Conservation (phyloP, 2,888 invertebrate genomes). For the Aproaerema taeniolella region DNA sequence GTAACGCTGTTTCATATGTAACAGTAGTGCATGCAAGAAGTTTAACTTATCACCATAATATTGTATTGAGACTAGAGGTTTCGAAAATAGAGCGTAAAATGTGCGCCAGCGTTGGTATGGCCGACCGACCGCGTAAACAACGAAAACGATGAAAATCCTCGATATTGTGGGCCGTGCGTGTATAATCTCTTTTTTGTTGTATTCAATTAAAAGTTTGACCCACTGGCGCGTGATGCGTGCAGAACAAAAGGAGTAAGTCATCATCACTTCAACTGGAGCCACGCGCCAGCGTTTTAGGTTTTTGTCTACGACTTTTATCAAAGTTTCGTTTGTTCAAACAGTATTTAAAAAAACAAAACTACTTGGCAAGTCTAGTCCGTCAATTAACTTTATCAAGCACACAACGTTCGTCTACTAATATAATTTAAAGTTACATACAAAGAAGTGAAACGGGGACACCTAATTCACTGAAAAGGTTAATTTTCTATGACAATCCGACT, state of each 20-base stretch:
- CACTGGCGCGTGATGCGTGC: constrained; percentile 35
- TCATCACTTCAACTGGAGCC: not conserved
- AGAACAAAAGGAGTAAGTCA: constrained; percentile 24
- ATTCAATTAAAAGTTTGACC: constrained; percentile 71
- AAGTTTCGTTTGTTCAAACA: no score
- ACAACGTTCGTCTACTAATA: no score
- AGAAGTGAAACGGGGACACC: no score
- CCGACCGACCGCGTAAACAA: constrained; percentile 9
- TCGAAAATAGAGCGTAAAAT: constrained; percentile 16
- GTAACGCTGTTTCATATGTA: not conserved
- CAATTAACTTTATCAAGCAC: no score
- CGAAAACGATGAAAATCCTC: constrained; percentile 32
- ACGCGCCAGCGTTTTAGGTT: no score
- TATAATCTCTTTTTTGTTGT: constrained; percentile 62
- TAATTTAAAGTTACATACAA: no score
- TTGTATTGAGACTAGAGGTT: constrained; percentile 5
- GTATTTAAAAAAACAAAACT: no score
- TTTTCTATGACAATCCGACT: constrained; percentile 34
- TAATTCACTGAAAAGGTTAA: no score
- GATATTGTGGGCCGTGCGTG: constrained; percentile 61
- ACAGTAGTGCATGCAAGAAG: constrained; percentile 3
- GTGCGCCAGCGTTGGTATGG: constrained; percentile 7
- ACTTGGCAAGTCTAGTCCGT: no score
- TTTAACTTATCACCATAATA: not conserved
- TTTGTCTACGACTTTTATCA: no score